phyloP scores from a whole-genome alignment of 2,888 invertebrate genomes.

The Erebia palarica region DNA sequence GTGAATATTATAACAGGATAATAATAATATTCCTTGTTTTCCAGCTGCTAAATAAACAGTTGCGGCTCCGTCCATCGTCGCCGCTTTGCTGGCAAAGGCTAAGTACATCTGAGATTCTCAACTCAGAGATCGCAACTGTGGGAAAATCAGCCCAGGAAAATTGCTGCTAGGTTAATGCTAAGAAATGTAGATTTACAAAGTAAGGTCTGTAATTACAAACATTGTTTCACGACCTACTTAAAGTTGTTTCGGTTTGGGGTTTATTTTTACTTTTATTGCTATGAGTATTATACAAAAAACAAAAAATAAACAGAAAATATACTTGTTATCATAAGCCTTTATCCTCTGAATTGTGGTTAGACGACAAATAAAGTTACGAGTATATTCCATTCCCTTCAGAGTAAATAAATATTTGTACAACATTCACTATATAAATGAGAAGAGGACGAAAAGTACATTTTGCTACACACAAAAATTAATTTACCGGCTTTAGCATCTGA shows the following conservation, averaged over 20 bases:
- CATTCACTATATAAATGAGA: conserved; percentile 7
- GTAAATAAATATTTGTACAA: conserved; percentile 2
- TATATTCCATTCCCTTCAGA: neutral
- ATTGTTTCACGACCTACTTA: neutral
- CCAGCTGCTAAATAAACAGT: conserved; percentile 48
- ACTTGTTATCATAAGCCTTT: conserved; percentile 5
- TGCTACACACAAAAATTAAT: conserved; percentile 39
- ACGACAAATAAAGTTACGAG: neutral
- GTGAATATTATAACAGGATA: conserved; percentile 79
- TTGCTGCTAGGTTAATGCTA: conserved; percentile 1
- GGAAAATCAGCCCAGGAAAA: conserved; percentile 19
- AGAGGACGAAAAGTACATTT: conserved; percentile 18
- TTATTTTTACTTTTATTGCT: neutral
- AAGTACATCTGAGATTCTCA: conserved; percentile 39
- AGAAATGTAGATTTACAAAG: neutral
- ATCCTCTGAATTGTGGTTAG: neutral
- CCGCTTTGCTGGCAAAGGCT: conserved; percentile 39
- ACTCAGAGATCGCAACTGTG: conserved; percentile 32
- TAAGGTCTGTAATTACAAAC: neutral
- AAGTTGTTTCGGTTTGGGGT: neutral
- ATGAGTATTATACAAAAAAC: neutral
- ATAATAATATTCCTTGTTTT: conserved; percentile 56
- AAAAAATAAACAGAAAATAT: neutral
- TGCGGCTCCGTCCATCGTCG: conserved; percentile 37
- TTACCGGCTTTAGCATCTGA: conserved; percentile 41